Percentiles rank a stretch among this genome's conserved stretches.
These are phyloP conservation scores for Cyanocitta stelleri DNA, from an alignment of 2,113 vertebrate species.

Conservation along the genomic window DNA sequence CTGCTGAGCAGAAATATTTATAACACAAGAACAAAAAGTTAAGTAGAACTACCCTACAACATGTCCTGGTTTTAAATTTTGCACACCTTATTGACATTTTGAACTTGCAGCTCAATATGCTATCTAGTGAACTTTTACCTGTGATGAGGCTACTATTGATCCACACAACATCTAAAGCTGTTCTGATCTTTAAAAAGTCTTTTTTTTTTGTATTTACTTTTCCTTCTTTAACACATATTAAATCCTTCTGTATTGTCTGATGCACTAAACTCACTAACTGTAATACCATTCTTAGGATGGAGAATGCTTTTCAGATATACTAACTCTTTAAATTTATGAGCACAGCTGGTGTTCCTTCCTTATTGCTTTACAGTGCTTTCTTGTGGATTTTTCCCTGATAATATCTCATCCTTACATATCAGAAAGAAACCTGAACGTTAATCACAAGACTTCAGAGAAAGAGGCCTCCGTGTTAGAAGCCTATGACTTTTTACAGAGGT, in stretches of 20 bases:
- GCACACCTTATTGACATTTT: constrained; percentile 39
- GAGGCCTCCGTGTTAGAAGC: not conserved
- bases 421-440: constrained; percentile 1
- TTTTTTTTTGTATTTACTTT: constrained; percentile 6
- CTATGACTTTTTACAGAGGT: not conserved
- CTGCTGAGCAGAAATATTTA: not conserved
- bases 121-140: constrained; percentile 35
- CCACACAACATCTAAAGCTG: constrained; percentile 13
- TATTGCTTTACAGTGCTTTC: not conserved
- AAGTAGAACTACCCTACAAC: not conserved
- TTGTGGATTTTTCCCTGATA: constrained; percentile 16
- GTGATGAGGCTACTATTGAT: constrained; percentile 39
- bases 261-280: not conserved
- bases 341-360: not conserved
- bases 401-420: constrained; percentile 20
- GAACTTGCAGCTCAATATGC: constrained; percentile 23
- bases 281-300: not conserved
- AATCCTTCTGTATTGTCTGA: constrained; percentile 10
- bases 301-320: not conserved
- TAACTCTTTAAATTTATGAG: constrained; percentile 35
- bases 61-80: constrained; percentile 31
- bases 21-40: not conserved
- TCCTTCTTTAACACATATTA: not conserved
- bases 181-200: constrained; percentile 27
- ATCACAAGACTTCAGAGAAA: not conserved